phyloP scores from a whole-genome alignment of 1,140 invertebrate genomes.

The Eciton burchellii region DNA sequence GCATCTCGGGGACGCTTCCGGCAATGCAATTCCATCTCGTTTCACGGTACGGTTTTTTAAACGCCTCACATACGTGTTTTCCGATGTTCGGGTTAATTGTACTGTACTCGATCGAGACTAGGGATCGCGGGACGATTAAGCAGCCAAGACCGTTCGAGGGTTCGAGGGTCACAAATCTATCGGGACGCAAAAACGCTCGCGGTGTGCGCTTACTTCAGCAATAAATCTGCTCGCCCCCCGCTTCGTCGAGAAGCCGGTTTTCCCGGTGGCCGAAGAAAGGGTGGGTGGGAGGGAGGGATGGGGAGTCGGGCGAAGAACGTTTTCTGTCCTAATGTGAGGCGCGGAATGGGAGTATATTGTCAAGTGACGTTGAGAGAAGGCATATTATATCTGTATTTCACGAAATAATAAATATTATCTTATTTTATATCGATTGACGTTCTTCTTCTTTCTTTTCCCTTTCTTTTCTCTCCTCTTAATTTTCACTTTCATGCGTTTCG shows the following conservation, averaged over 20 bases:
- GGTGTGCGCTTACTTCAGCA: slow-evolving; percentile 50
- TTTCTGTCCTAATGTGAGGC: slow-evolving; percentile 63
- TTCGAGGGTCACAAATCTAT: neutral
- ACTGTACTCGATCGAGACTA: slow-evolving; percentile 27
- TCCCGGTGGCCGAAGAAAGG: neutral
- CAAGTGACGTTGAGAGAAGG: slow-evolving; percentile 62
- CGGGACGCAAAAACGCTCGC: slow-evolving; percentile 62
- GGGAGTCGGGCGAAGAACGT: slow-evolving; percentile 50
- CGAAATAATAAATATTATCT: slow-evolving; percentile 76
- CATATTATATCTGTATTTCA: slow-evolving; percentile 72
- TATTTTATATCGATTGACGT: slow-evolving; percentile 72
- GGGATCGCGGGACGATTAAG: neutral
- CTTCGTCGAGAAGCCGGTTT: slow-evolving; percentile 1
- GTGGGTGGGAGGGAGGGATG: neutral
- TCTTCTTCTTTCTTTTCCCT: no score
- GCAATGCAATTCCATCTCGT: slow-evolving; percentile 34
- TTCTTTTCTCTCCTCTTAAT: no score
- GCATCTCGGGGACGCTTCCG: neutral
- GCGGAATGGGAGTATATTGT: slow-evolving; percentile 57
- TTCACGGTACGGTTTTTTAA: slow-evolving; percentile 52
- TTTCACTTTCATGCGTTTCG: slow-evolving; percentile 57
- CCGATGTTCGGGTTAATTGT: slow-evolving; percentile 62
- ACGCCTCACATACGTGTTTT: slow-evolving; percentile 64
- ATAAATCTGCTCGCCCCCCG: slow-evolving; percentile 62
- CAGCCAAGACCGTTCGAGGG: neutral